Evolutionary conservation across 2,888 invertebrate species (phyloP).

Genomic region (Epistrophe eligans): DNA sequence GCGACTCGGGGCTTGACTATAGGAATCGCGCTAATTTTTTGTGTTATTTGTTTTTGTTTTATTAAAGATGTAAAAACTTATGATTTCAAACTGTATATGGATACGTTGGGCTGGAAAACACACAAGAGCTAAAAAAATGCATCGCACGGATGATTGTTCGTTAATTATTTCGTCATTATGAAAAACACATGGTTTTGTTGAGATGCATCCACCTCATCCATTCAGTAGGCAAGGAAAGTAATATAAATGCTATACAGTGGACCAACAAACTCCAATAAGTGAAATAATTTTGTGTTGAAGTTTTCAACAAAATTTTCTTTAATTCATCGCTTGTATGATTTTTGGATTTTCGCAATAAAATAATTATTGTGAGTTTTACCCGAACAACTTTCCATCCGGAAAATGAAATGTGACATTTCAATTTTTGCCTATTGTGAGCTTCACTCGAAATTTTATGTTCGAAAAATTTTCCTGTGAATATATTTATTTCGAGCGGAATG

Average conservation of each 20-base stretch:
- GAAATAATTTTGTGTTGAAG: not conserved
- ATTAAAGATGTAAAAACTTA: not conserved
- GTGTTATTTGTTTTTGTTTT: conserved; percentile 19
- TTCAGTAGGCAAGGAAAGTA: not conserved
- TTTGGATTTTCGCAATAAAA: too few species aligned
- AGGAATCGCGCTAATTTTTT: conserved; percentile 58
- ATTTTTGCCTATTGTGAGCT: too few species aligned
- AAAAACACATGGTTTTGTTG: conserved; percentile 82
- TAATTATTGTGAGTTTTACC: too few species aligned
- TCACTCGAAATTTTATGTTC: too few species aligned
- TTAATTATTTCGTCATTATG: conserved; percentile 82
- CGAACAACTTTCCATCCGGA: too few species aligned
- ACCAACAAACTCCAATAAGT: not conserved
- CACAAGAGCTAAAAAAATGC: conserved; percentile 37
- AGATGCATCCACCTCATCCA: conserved; percentile 28
- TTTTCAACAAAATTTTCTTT: not conserved
- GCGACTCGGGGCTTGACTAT: not conserved
- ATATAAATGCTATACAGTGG: conserved; percentile 4
- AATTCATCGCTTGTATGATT: too few species aligned
- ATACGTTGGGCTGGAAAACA: not conserved
- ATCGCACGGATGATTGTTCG: conserved; percentile 70
- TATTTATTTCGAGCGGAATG: too few species aligned
- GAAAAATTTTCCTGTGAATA: too few species aligned
- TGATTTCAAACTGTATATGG: not conserved
- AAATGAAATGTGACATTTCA: too few species aligned